These are phyloP conservation scores for Melinaea menophilus DNA, from an alignment of 2,888 invertebrate species.

Conservation along the genomic window DNA sequence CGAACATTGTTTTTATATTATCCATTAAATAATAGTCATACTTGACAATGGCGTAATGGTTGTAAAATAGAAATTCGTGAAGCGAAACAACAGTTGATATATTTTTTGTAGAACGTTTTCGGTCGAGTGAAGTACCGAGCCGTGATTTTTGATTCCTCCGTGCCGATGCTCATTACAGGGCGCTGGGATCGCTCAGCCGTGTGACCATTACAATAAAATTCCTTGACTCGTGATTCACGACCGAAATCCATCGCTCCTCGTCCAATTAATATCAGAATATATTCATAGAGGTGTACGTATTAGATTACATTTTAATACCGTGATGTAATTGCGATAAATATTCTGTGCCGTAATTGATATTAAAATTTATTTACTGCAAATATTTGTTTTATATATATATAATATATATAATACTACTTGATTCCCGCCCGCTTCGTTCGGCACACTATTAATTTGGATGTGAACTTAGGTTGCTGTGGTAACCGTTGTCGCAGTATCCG, in stretches of 20 bases:
- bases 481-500: too few species aligned
- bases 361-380: too few species aligned
- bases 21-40: too few species aligned
- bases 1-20: too few species aligned
- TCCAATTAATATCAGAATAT: constrained; percentile 20
- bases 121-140: constrained; percentile 37
- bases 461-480: too few species aligned
- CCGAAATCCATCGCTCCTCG: constrained; percentile 40
- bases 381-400: too few species aligned
- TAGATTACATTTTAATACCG: neutral
- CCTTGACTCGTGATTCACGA: constrained; percentile 67
- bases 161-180: constrained; percentile 61
- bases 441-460: too few species aligned
- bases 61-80: neutral
- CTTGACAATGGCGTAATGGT: neutral
- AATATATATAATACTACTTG: too few species aligned
- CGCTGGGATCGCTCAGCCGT: constrained; percentile 55
- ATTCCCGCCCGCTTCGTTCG: too few species aligned
- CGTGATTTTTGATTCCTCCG: constrained; percentile 48
- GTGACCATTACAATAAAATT: constrained; percentile 62
- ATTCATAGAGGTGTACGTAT: constrained; percentile 11
- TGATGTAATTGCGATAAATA: neutral
- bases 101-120: constrained; percentile 7
- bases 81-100: constrained; percentile 2
- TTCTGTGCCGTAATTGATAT: neutral